Evolutionary conservation across 2,797 vertebrate species (phyloP), one percentile per base, ranked within the genome.

Genomic region (Leptoclinus maculatus): DNA sequence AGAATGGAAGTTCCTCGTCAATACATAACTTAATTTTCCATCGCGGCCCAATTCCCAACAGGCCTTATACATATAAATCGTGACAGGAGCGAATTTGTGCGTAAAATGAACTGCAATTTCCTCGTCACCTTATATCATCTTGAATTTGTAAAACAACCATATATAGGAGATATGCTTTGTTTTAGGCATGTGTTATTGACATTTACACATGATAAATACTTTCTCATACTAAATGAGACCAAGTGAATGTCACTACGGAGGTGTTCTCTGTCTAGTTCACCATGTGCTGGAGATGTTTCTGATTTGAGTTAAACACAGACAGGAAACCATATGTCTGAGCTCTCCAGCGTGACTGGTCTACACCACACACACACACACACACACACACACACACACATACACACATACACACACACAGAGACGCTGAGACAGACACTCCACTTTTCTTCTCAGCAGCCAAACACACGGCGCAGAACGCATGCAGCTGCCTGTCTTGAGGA

Each of bases 241-340:
- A 51, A 23, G 13, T n/a, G 23, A 10, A 8, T 11, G 45, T 76
- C 57, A 25, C 36, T 27, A 59, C 66, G 68, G 81, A 79, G 64
- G 83, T 79, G 81, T 25, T 80, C 59, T 71, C 68, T 78, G 73
- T 85, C 34, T 78, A 14, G 65, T 83, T 92, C 91, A 90, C 91
- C 94, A 94, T 94, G 94, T 95, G 96, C 94, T 93, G 90, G 93
- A 96, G 94, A 96, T 96, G 96, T 94, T 92, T 96, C 95, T 95
- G 93, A 95, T 95, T 93, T 91, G 92, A 95, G 93, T 95, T 96
- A 96, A 96, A 97, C 95, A 96, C 92, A 98, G 96, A 98, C 97
- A 97, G 97, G 97, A 99, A 98, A 98, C 97, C 96, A 87, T 93
- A 95, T 94, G 97, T 98, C 97, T 98, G 96, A 96, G 96, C 95